These are phyloP conservation scores for Pyrgus malvae DNA, from an alignment of 2,888 invertebrate species.

Conservation along the genomic window DNA sequence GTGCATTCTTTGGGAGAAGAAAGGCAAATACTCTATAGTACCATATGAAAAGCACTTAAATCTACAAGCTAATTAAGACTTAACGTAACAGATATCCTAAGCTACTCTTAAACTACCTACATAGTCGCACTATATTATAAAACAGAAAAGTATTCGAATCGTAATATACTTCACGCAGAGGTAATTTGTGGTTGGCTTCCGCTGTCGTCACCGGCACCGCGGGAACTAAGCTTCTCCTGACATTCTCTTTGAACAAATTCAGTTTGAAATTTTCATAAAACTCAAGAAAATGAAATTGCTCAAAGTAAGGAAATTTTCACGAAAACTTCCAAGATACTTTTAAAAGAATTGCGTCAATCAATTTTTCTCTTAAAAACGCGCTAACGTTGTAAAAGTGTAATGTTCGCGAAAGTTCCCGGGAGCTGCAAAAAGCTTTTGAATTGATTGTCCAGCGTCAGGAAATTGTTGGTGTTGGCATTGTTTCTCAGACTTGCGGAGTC, in stretches of 20 bases:
- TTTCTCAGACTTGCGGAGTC: constrained; percentile 62
- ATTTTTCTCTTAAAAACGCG: constrained; percentile 46
- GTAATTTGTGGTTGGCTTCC: neutral
- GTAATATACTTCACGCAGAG: neutral
- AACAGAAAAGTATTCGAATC: too few relatives aligned
- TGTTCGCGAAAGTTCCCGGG: constrained; percentile 47
- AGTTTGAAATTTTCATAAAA: constrained; percentile 17
- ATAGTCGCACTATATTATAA: constrained; percentile 30
- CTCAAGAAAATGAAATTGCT: constrained; percentile 14
- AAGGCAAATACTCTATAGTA: too few relatives aligned
- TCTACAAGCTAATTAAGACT: neutral
- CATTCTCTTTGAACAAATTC: constrained; percentile 40
- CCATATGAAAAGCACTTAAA: too few relatives aligned
- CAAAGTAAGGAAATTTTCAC: constrained; percentile 8
- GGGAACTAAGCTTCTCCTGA: neutral
- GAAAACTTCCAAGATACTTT: constrained; percentile 23
- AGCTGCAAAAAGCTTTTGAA: constrained; percentile 69
- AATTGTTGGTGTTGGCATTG: constrained; percentile 71
- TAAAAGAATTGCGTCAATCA: constrained; percentile 29
- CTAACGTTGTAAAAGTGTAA: constrained; percentile 54
- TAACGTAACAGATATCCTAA: neutral
- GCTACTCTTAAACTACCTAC: too few relatives aligned
- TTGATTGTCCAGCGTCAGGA: constrained; percentile 73
- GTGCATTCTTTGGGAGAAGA: too few relatives aligned
- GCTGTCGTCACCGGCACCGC: constrained; percentile 34